Conservation (phyloP, 2,113 vertebrate species). For the Xenopus borealis region DNA sequence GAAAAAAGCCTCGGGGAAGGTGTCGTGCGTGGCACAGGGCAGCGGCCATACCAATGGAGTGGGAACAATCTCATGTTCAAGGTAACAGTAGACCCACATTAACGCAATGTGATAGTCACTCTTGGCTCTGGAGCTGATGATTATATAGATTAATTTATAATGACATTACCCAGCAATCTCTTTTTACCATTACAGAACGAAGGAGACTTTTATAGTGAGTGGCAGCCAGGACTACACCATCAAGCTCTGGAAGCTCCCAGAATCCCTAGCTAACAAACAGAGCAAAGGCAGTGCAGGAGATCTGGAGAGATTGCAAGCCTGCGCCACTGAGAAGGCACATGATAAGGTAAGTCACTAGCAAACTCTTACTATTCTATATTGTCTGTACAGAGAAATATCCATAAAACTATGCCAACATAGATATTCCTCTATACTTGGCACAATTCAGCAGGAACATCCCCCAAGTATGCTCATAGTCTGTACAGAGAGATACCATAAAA, state of each 20-base stretch:
- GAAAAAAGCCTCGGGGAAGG: conserved; percentile 65
- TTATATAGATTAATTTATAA: neutral
- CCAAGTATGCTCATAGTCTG: too few relatives aligned
- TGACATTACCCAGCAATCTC: neutral
- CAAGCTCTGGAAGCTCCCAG: conserved; percentile 86
- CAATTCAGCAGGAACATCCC: too few relatives aligned
- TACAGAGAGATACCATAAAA: too few relatives aligned
- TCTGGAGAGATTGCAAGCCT: conserved; percentile 61
- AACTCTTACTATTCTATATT: too few relatives aligned
- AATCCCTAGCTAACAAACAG: conserved; percentile 52
- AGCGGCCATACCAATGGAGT: conserved; percentile 79
- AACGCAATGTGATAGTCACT: too few relatives aligned
- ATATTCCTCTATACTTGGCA: too few relatives aligned
- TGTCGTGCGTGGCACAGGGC: conserved; percentile 80
- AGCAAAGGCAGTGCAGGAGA: conserved; percentile 29
- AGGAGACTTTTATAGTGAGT: conserved; percentile 81
- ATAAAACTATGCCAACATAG: too few relatives aligned
- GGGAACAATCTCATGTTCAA: conserved; percentile 84
- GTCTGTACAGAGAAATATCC: too few relatives aligned
- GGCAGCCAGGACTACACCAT: conserved; percentile 93
- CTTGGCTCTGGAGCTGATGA: too few relatives aligned
- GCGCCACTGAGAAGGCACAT: conserved; percentile 79
- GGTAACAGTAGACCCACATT: conserved; percentile 60
- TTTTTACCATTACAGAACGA: conserved; percentile 65
- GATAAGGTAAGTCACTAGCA: conserved; percentile 70